Evolutionary conservation across 2,888 invertebrate genomes (phyloP).

Genomic region (Acanthopleura granulata): DNA sequence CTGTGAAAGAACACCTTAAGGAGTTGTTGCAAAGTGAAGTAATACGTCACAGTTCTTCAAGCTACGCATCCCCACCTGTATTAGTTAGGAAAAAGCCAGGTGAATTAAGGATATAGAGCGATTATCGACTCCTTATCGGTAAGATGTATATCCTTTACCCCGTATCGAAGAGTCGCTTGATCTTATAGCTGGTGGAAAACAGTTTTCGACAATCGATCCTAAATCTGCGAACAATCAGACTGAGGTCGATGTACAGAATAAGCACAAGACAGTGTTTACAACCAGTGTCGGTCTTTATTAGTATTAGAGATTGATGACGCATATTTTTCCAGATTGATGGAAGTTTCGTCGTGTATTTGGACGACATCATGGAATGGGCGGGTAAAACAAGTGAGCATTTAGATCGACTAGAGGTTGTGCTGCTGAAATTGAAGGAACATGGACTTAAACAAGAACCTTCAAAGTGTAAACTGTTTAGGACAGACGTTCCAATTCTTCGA

Average conservation of each 20-base stretch:
- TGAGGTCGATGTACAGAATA: slow-evolving; percentile 28
- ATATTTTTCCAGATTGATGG: slow-evolving; percentile 31
- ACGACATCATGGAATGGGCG: slow-evolving; percentile 4
- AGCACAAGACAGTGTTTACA: slow-evolving; percentile 32
- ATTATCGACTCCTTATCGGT: slow-evolving; percentile 4
- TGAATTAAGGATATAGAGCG: not conserved
- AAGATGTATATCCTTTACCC: slow-evolving; percentile 17
- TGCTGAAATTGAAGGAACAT: not conserved
- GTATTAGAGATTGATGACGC: slow-evolving; percentile 29
- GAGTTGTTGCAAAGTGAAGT: not conserved
- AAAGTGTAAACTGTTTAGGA: not conserved
- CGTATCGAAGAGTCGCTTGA: slow-evolving; percentile 27
- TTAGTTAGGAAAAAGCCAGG: not conserved
- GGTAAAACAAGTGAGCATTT: not conserved
- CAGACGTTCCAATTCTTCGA: not conserved
- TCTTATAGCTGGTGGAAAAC: slow-evolving; percentile 23
- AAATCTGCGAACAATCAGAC: slow-evolving; percentile 26
- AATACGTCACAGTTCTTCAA: slow-evolving; percentile 3
- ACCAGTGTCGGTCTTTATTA: slow-evolving; percentile 30
- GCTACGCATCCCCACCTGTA: not conserved
- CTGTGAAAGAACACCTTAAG: slow-evolving; percentile 1
- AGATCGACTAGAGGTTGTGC: not conserved
- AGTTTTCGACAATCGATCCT: slow-evolving; percentile 26
- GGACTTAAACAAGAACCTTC: not conserved
- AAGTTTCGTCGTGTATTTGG: not conserved